A percentile compares a stretch with the other conserved stretches of the same genome.
phyloP scores from a whole-genome alignment of 2,113 vertebrate genomes.

The Microcebus jonahi region DNA sequence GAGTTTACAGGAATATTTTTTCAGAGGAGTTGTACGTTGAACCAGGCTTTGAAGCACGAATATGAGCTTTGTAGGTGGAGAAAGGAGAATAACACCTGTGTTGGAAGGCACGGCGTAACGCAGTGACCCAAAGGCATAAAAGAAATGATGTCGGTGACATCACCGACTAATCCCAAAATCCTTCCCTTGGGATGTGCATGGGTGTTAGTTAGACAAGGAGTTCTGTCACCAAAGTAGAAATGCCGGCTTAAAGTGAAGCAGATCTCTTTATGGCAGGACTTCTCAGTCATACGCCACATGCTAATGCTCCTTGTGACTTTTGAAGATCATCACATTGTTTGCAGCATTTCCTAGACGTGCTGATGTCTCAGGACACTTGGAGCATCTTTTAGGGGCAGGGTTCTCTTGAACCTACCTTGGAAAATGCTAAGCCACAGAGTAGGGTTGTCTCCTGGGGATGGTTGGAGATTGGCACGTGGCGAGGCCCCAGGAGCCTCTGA shows the following conservation, averaged over 20 bases:
- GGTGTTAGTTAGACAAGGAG: neutral
- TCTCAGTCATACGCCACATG: neutral
- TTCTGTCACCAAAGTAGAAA: slow-evolving; percentile 44
- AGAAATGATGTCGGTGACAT: neutral
- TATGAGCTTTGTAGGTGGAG: neutral
- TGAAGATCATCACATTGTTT: neutral
- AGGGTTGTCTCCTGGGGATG: neutral
- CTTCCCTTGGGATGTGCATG: neutral
- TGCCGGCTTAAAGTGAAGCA: neutral
- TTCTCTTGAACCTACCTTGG: neutral
- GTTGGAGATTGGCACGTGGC: neutral
- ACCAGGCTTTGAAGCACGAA: slow-evolving; percentile 41
- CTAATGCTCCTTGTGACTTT: neutral
- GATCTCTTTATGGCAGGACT: neutral
- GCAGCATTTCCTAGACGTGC: neutral
- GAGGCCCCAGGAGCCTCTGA: neutral
- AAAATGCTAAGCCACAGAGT: neutral
- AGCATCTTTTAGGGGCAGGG: neutral
- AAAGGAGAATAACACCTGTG: slow-evolving; percentile 16
- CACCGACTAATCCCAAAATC: neutral
- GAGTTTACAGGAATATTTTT: slow-evolving; percentile 41
- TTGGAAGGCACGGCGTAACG: neutral
- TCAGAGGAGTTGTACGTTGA: neutral
- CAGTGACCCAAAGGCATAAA: neutral
- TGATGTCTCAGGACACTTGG: neutral